Evolutionary conservation across 2,888 invertebrate species (phyloP).

Genomic region (Panzeria rudis): DNA sequence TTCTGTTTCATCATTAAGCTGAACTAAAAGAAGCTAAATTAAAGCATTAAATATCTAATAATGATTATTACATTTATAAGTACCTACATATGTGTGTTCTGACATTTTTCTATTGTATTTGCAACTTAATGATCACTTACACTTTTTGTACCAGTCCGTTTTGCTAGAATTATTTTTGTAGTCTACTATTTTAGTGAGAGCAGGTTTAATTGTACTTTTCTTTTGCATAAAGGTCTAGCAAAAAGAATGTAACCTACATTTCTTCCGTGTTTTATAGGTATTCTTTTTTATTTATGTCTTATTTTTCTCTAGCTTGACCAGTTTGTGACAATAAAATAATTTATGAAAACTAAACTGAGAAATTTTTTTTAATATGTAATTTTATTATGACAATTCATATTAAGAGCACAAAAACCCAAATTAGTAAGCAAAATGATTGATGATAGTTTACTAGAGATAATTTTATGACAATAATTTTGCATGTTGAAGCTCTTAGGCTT

Average conservation of each 20-base stretch:
- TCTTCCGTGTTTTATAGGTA: slow-evolving; percentile 2
- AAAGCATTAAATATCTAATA: slow-evolving; percentile 1
- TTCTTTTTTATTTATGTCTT: background rate
- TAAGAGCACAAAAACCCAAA: background rate
- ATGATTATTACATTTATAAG: slow-evolving; percentile 15
- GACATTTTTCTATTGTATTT: background rate
- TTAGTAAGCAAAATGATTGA: slow-evolving; percentile 23
- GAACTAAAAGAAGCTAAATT: background rate
- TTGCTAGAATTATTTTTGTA: slow-evolving; percentile 6
- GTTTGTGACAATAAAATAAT: background rate
- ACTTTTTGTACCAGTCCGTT: background rate
- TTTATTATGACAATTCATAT: slow-evolving; percentile 20
- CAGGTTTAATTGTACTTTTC: background rate
- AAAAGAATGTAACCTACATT: slow-evolving; percentile 34
- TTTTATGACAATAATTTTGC: background rate
- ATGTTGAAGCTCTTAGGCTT: background rate
- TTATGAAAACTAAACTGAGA: slow-evolving; percentile 12
- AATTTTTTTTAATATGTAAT: slow-evolving; percentile 24
- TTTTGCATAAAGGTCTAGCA: background rate
- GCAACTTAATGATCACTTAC: slow-evolving; percentile 29
- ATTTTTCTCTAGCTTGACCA: background rate
- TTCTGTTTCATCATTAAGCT: too few relatives aligned
- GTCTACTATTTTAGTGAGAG: background rate
- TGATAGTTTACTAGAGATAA: background rate
- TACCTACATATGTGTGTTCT: too few relatives aligned